Evolutionary conservation across 2,797 vertebrate genomes (phyloP), one percentile per base, ranked within the genome.

Genomic region (Crocodylus rhombifer): DNA sequence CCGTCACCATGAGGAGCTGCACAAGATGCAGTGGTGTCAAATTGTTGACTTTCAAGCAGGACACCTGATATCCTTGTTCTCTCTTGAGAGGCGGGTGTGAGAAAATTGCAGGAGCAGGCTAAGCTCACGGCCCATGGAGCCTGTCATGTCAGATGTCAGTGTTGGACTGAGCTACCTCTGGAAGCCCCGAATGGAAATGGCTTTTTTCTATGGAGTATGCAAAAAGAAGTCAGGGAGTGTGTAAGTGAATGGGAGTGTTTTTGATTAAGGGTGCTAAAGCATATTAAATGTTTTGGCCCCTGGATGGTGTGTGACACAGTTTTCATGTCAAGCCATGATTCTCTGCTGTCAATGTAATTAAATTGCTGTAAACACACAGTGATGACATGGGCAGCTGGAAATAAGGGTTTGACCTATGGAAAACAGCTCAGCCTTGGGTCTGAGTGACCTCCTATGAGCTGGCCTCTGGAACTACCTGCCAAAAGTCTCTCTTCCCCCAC

Each of bases 1-100:
- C 96, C 89, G 3, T 98, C 97, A 97, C 80, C 57, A 21, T 94
- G 93, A 96, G 86, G 84, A 74, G 91, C 61, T 78, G 84, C 89
- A 63, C 51, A 87, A 86, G 92, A 87, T 80, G 69, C 79, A 79
- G 5, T 30, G 56, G 60, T 76, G 90, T 93, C 88, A 94, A 73
- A 67, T 71, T 83, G 64, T 88, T 93, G 90, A 82, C 88, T 92
- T 42, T 90, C 69, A 88, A 92, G 73, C 88, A 89, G 80, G 91
- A 91, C 65, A 91, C 63, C 71, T 82, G 55, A 92, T 93, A 83
- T 51, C 90, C 92, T 91, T 89, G 28, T 89, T 94, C 83, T 76
- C 63, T 91, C 86, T 78, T 87, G 89, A 80, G 89, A 76, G 42
- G 63, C 21, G 33, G 42, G 60, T 67, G 83, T 92, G 83, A 91